Evolutionary conservation across 2,888 invertebrate species (phyloP), one percentile per base, ranked within the genome.

Genomic region (Argynnis bischoffii): DNA sequence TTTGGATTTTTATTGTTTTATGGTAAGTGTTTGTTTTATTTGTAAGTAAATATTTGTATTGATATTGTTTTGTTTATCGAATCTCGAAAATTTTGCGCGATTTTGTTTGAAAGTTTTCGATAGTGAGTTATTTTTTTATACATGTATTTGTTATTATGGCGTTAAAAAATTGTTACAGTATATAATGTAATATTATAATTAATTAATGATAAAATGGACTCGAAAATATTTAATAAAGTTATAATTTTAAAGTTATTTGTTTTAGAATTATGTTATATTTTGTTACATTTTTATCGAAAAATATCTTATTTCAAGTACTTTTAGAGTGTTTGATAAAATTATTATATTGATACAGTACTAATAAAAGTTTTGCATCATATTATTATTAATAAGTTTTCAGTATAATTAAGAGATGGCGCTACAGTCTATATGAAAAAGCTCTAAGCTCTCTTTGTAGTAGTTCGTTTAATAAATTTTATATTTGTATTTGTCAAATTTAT

Each of bases 1-100:
- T 54, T 59, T 48, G 66, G 66, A 66, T 63, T 63, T 26, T 66
- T 54, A 48, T 48, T 26, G 41, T 65, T 65, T 35, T 59, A 53
- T 31, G 65, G 59, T 65, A 54, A 59, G 65, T 50, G 11, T 21
- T 64, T 64, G 14, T 59, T 53, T 53, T 35, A 26, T 55, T 61
- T 61, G 6, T 11, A 41, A 11, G 35, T 41, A 31, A 31, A 16
- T 26, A 11, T 55, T 3, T 18, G 21, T 16, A 47, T 2, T 60
- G 48, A n/a, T 14, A 5, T n/a, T 26, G 31, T 55, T 50, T 56
- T 46, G 31, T 48, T 54, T 54, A 0, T 41, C 3, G 1, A 54
- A 26, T 8, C 5, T 55, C 55, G 26, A 13, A 54, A 15, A 35
- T 61, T 61, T 61, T 41, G 59, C 31, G 26, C 59, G 59, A 26